Evolutionary conservation across 2,888 invertebrate species (phyloP), one percentile per base, ranked within the genome.

Genomic region (Pachycephus smyrnensis): DNA sequence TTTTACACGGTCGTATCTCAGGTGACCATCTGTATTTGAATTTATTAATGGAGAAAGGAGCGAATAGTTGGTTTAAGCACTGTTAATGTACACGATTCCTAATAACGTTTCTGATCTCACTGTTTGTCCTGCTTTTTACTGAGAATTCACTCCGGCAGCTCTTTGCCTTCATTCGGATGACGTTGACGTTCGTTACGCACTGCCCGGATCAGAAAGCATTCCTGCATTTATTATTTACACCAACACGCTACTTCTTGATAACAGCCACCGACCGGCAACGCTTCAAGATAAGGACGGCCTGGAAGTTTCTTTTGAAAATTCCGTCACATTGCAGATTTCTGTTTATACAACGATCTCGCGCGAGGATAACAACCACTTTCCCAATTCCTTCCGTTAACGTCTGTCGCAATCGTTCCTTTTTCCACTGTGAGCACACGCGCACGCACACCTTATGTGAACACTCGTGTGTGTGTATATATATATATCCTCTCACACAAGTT

Each of bases 121-220:
- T 55, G 55, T 55, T 55, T 55, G 55, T 55, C 55, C 55, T 9
- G 55, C 23, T 55, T 55, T 23, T 55, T 55, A 55, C 55, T 9
- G 9, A 55, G 55, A 55, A 55, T 55, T 55, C 55, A 55, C 55
- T 23, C 55, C 9, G 55, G 23, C 9, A 23, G 55, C 55, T 55
- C 23, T 55, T 23, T 15, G 55, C 23, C 23, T 55, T 55, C 55
- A 23, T 55, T 15, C 55, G 55, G 23, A 55, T 55, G 55, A 55
- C 55, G 55, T 55, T 55, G 55, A 55, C 55, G 55, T 55, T 55
- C 55, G 55, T 23, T 55, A 55, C 55, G 32, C 73, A 32, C 4
- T 31, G 73, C 73, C 73, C 35, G 73, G n/a, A 31, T 32, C 12
- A 73, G 73, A 73, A 73, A 32, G 32, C 73, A 33, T 73, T 73